Evolutionary conservation across 2,888 invertebrate genomes (phyloP).

Genomic region (Smittia aterrima): DNA sequence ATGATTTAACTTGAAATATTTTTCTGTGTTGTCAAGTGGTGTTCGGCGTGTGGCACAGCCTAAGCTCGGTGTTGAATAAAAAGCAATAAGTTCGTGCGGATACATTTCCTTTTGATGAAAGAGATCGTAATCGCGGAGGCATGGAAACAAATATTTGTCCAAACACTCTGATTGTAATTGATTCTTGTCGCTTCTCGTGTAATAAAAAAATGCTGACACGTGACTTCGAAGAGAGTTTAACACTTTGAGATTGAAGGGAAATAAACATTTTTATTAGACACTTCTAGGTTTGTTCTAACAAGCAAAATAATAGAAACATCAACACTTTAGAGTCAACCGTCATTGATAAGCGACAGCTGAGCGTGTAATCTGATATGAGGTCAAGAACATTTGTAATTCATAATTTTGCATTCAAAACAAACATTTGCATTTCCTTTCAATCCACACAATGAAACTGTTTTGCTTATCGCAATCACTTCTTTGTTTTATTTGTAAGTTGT

Average conservation of each 20-base stretch:
- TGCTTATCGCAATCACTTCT: too few species aligned
- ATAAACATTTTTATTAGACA: not conserved
- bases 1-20: not conserved
- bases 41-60: not conserved
- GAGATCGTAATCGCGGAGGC: not conserved
- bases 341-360: too few species aligned
- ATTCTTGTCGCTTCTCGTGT: constrained; percentile 34
- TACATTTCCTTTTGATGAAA: too few species aligned
- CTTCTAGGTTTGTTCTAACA: not conserved
- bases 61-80: not conserved
- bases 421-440: too few species aligned
- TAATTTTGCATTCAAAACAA: too few species aligned
- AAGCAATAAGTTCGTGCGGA: too few species aligned
- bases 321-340: too few species aligned
- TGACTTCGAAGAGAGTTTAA: constrained; percentile 23
- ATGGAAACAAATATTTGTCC: constrained; percentile 19
- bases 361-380: too few species aligned
- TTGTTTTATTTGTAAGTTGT: too few species aligned
- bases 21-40: constrained; percentile 7
- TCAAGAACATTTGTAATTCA: too few species aligned
- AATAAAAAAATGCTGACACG: constrained; percentile 35
- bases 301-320: too few species aligned
- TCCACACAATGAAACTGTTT: too few species aligned
- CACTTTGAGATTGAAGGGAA: constrained; percentile 18
- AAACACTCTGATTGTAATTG: constrained; percentile 28